Percentiles rank a stretch among this genome's conserved stretches.
Conservation (phyloP, 1,140 invertebrate genomes). For the Elymnias hypermnestra region DNA sequence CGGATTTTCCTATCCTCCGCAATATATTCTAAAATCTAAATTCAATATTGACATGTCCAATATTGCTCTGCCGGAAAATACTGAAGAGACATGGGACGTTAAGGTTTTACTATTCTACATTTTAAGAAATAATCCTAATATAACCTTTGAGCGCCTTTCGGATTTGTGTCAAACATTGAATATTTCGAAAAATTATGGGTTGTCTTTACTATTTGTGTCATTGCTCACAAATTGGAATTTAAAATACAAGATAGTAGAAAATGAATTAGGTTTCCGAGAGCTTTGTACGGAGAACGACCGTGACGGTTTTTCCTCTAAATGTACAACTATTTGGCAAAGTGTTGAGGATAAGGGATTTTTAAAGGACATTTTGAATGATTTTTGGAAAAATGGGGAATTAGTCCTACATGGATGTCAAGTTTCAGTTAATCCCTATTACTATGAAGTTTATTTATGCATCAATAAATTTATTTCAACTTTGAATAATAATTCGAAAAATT, state of each 20-base stretch:
- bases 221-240: slow-evolving; percentile 62
- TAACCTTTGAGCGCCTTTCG: slow-evolving; percentile 39
- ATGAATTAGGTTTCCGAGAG: slow-evolving; percentile 46
- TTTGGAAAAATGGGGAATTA: slow-evolving; percentile 71
- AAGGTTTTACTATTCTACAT: slow-evolving; percentile 62
- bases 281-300: slow-evolving; percentile 44
- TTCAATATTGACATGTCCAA: slow-evolving; percentile 64
- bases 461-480: slow-evolving; percentile 51
- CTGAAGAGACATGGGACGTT: slow-evolving; percentile 65
- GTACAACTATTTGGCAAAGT: slow-evolving; percentile 57
- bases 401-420: slow-evolving; percentile 60
- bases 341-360: slow-evolving; percentile 60
- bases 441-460: slow-evolving; percentile 70
- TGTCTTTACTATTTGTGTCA: slow-evolving; percentile 65
- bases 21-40: slow-evolving; percentile 55
- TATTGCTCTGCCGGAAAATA: slow-evolving; percentile 51
- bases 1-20: slow-evolving; percentile 45
- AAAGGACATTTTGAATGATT: slow-evolving; percentile 58
- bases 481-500: slow-evolving; percentile 34
- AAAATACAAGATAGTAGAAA: slow-evolving; percentile 51
- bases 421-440: slow-evolving; percentile 71
- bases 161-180: slow-evolving; percentile 62
- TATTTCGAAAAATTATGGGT: slow-evolving; percentile 57
- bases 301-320: slow-evolving; percentile 42
- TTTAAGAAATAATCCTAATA: slow-evolving; percentile 48